Conservation (phyloP, 2,888 invertebrate species). For the Euzophera pinguis region DNA sequence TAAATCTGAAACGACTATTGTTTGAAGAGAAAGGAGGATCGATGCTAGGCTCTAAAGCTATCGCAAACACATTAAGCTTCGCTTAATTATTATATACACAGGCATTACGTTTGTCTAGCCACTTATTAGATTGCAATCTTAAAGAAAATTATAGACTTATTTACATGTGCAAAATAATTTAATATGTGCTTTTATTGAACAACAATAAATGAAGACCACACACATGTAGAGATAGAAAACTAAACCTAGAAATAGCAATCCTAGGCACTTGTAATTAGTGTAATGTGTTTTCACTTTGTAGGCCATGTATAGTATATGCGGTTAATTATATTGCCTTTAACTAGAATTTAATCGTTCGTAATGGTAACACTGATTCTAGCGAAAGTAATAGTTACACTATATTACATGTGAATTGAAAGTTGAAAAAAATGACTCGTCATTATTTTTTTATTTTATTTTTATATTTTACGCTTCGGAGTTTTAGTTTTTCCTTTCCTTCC, state of each 20-base stretch:
- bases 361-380: conserved; percentile 26
- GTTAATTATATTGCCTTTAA: conserved; percentile 19
- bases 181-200: too few relatives aligned
- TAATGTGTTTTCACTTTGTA: conserved; percentile 3
- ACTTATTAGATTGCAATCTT: conserved; percentile 29
- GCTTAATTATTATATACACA: conserved; percentile 39
- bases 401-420: conserved; percentile 13
- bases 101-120: conserved; percentile 28
- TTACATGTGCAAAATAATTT: too few relatives aligned
- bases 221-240: too few relatives aligned
- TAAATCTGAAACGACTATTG: conserved; percentile 36
- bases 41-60: conserved; percentile 30
- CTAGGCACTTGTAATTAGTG: not conserved
- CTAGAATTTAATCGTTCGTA: conserved; percentile 26
- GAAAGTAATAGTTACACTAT: conserved; percentile 24
- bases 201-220: too few relatives aligned
- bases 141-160: conserved; percentile 20
- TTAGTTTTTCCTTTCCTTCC: too few relatives aligned
- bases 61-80: conserved; percentile 33
- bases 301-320: not conserved
- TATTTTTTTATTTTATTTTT: too few relatives aligned
- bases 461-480: too few relatives aligned
- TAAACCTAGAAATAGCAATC: not conserved
- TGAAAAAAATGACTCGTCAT: conserved; percentile 5
- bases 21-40: conserved; percentile 60